Base-by-base conservation (phyloP, 2,113 vertebrate genomes). In the Aphyosemion australe region DNA sequence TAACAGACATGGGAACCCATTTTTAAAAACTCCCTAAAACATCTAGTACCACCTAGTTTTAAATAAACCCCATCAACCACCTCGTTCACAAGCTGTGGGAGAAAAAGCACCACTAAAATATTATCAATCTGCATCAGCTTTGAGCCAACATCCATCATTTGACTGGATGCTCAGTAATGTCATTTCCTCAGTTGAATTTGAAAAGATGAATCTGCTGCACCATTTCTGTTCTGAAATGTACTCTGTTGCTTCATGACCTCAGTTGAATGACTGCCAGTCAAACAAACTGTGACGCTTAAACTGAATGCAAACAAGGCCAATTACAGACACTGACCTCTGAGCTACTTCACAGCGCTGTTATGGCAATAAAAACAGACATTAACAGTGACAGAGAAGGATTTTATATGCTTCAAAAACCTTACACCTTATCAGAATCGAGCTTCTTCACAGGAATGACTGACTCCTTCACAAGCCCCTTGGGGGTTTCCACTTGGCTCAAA, bases 391-490 rank as follows among this genome's bases (percentile, higher is more conserved):
- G 55, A 21, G 26, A 65, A 12, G 0, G n/a, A 3, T 50, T 67
- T 74, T 39, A 43, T 34, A 60, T 42, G 47, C 59, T 14, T 26
- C 26, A 5, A 4, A 26, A 26, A 26, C 26, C 26, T 26, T 5
- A 10, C 34, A 37, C 48, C 72, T 66, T 69, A 70, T 79, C 78
- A 70, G 19, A 16, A 43, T 63, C 48, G 13, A 11, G 18, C 13
- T 47, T 64, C 10, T 66, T 45, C 16, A 57, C 45, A 50, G 31
- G 50, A 51, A 54, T 34, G 12, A 69, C 63, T 32, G 65, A 65
- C 68, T 61, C 47, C 20, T 54, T 51, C 31, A 45, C 2, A 0
- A 49, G 31, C 16, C 76, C 60, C 51, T 13, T 6, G 48, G 79
- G 34, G 62, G 50, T 71, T 62, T 57, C 65, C 59, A 43, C 48